Conservation (phyloP, 1,140 invertebrate species). For the Chironomus tepperi region DNA sequence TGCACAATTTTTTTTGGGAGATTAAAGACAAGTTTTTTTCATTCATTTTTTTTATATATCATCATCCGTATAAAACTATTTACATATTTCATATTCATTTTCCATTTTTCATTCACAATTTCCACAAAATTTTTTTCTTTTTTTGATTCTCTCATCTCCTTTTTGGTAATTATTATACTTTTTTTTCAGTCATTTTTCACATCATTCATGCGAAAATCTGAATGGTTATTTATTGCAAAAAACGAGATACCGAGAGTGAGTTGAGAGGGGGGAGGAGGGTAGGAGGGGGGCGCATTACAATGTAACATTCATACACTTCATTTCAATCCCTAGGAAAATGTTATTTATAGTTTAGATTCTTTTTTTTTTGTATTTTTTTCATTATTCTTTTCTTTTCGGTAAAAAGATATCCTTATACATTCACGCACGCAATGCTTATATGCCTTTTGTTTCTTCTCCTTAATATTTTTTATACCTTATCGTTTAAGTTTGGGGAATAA, state of each 20-base stretch:
- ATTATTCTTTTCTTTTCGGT: not conserved
- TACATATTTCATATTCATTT: slow-evolving; percentile 16
- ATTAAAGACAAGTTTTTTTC: not conserved
- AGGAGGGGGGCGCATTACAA: not conserved
- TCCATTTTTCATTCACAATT: slow-evolving; percentile 20
- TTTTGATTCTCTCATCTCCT: not conserved
- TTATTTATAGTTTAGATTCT: slow-evolving; percentile 13
- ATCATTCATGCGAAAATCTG: slow-evolving; percentile 18
- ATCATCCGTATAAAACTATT: slow-evolving; percentile 19
- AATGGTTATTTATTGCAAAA: not conserved
- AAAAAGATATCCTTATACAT: slow-evolving; percentile 14
- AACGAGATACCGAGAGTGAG: not conserved
- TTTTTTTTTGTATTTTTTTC: not conserved
- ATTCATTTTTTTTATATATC: not conserved
- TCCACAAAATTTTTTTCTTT: not conserved
- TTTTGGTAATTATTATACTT: not conserved
- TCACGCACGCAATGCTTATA: slow-evolving; percentile 12
- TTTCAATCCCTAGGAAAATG: slow-evolving; percentile 4
- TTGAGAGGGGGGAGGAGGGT: not conserved
- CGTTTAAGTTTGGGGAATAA: slow-evolving; percentile 10
- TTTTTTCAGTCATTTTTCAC: slow-evolving; percentile 18
- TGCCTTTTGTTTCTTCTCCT: not conserved
- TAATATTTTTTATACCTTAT: slow-evolving; percentile 3
- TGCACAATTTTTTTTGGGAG: not conserved
- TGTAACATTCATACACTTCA: not conserved